Base-by-base conservation (phyloP, 2,797 vertebrate species). In the Brachyalestes nurse region DNA sequence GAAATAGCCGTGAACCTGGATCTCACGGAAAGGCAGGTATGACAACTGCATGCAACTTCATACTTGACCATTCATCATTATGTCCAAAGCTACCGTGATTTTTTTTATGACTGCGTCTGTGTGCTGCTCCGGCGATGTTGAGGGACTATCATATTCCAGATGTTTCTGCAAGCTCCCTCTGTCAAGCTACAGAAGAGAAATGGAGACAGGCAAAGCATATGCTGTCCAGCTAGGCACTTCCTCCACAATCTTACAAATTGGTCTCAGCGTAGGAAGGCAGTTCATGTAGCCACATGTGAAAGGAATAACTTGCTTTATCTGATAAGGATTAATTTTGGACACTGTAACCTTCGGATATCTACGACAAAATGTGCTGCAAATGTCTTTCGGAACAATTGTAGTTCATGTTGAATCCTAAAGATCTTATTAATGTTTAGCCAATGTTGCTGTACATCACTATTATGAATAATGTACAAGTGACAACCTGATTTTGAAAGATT, bases 1-100 rank as follows among this genome's bases (percentile, higher is more conserved):
- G 98, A 99, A 90, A 99, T 99, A 89, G 98, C 98, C 17, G 98
- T 99, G 88, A 99, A 99, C 88, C 94, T 99, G 75, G 98, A 99
- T 92, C 97, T 99, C 89, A 99, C 98, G 6, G 98, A 99, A 89
- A 96, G 98, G 97, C 98, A 99, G 96, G 98, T 99, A 96, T 12
- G 90, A 67, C 38, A 51, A 77, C 69, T 6, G 45, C 67, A 53
- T 10, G 47, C 25, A 66, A 78, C 49, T 25, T 77, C 51, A 23
- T 76, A 19, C 57, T 51, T 55, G 62, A 71, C 65, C 70, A 78
- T 76, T 73, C 19, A 78, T 83, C 83, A 84, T 84, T 76, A 83
- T 73, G 14, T 85, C 85, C 61, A 9, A 78, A 78, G 89, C 89
- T 90, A 90, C 90, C 86, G 86, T 86, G 87, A 65, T 47, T 67